These are phyloP conservation scores for Selenia dentaria DNA, from an alignment of 2,888 invertebrate species.

Conservation along the genomic window DNA sequence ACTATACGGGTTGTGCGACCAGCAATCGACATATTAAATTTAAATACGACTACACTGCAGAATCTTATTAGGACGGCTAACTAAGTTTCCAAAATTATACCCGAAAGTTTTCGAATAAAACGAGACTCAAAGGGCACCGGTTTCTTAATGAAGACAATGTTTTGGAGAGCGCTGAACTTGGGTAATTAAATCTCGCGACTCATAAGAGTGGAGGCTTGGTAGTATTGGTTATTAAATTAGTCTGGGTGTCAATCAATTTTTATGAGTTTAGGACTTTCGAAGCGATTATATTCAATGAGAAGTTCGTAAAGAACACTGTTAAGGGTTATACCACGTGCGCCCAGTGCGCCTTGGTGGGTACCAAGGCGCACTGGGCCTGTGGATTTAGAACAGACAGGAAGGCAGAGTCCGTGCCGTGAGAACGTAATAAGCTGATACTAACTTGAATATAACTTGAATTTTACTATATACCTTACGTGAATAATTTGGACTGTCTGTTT, in stretches of 20 bases:
- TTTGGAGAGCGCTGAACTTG: constrained; percentile 64
- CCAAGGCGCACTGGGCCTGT: too few relatives aligned
- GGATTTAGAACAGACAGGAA: too few relatives aligned
- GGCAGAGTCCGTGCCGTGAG: too few relatives aligned
- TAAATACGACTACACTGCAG: constrained; percentile 50
- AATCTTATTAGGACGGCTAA: constrained; percentile 66
- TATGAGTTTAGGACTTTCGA: constrained; percentile 10
- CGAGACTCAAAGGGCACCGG: constrained; percentile 64
- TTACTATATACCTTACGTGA: too few relatives aligned
- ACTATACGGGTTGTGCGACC: not conserved
- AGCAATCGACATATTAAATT: constrained; percentile 33
- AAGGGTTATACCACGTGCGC: too few relatives aligned
- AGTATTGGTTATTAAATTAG: constrained; percentile 57
- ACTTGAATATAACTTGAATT: too few relatives aligned
- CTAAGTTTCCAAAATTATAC: constrained; percentile 72
- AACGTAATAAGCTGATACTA: too few relatives aligned
- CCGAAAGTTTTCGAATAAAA: constrained; percentile 80
- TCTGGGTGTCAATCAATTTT: constrained; percentile 56
- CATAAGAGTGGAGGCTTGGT: constrained; percentile 53
- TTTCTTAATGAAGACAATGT: constrained; percentile 78
- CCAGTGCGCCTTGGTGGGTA: too few relatives aligned
- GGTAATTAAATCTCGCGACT: constrained; percentile 70
- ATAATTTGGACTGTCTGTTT: too few relatives aligned
- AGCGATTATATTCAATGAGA: too few relatives aligned
- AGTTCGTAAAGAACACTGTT: too few relatives aligned